A percentile compares a stretch with the other conserved stretches of the same genome.
These are phyloP conservation scores for Odocoileus virginianus DNA, from an alignment of 2,113 vertebrate species.

Conservation along the genomic window DNA sequence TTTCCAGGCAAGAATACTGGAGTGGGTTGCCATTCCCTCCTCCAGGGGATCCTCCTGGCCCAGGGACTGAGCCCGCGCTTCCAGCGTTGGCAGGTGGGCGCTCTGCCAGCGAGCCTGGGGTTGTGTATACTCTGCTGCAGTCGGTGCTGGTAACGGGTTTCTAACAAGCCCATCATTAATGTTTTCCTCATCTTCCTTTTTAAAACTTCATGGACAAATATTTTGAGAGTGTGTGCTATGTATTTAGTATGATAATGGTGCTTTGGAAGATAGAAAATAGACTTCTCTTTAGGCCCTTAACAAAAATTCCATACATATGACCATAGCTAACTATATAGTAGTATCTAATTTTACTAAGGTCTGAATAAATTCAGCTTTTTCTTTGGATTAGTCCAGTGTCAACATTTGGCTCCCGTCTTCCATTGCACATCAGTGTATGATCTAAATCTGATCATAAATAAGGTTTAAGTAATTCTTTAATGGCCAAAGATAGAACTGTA, in stretches of 20 bases:
- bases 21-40: neutral
- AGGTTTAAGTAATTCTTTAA: neutral
- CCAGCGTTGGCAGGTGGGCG: neutral
- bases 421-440: neutral
- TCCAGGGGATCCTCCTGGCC: neutral
- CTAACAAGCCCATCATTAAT: neutral
- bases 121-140: neutral
- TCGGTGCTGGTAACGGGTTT: neutral
- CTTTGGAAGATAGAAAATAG: neutral
- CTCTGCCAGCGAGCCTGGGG: neutral
- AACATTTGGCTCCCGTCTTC: neutral
- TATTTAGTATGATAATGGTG: neutral
- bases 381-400: neutral
- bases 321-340: neutral
- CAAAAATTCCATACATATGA: neutral
- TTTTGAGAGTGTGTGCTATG: neutral
- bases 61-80: accelerated
- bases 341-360: neutral
- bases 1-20: neutral
- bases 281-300: neutral
- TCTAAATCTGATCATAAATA: neutral
- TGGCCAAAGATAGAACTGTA: neutral
- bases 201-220: neutral
- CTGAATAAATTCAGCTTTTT: neutral
- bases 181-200: neutral